Base-by-base conservation (phyloP, 2,113 vertebrate genomes). In the Xenopus laevis region DNA sequence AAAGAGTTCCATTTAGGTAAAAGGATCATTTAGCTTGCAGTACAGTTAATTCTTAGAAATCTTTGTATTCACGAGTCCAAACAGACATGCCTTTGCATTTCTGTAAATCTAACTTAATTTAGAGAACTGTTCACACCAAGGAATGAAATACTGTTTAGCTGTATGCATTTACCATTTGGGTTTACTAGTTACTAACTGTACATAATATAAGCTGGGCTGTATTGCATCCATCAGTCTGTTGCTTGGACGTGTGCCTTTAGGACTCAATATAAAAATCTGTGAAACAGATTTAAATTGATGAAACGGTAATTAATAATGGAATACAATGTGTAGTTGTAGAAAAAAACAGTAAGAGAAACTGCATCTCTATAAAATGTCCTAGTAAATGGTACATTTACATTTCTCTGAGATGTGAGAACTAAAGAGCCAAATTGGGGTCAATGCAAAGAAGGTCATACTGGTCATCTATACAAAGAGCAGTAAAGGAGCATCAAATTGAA, bases 251-350 rank as follows among this genome's bases (percentile, higher is more conserved):
- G 27, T 61, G 65, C 72, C 65, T 75, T 68, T 16, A 61, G 72
- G 53, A 61, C 72, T 67, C 13, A 68, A 74, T 74, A 50, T 68
- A 61, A 75, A 63, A 68, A 53, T 60, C 59, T 17, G 63, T 44
- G 7, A 10, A 33, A 75, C 23, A 69, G 46, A 61, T 63, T 12
- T 16, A n/a, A 68, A 53, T 45, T 76, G 58, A 69, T 76, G 69
- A 76, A 76, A 63, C 46, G 8, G 52, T 55, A 23, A 69, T 69
- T 52, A 76, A 69, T 75, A 68, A 69, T 64, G 45, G 17, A 76
- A 44, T 55, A 27, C 58, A 53, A 62, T 23, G 30, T 76, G 66
- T 46, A 44, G 60, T 18, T 21, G 33, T 55, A 63, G 73, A 53
- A 23, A 15, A 68, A 44, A 75, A 44, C 57, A n/a, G 30, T 15